Percentiles rank a stretch among this genome's conserved stretches.
Conservation (phyloP, 2,888 invertebrate species). For the Nemapogon koenigi region DNA sequence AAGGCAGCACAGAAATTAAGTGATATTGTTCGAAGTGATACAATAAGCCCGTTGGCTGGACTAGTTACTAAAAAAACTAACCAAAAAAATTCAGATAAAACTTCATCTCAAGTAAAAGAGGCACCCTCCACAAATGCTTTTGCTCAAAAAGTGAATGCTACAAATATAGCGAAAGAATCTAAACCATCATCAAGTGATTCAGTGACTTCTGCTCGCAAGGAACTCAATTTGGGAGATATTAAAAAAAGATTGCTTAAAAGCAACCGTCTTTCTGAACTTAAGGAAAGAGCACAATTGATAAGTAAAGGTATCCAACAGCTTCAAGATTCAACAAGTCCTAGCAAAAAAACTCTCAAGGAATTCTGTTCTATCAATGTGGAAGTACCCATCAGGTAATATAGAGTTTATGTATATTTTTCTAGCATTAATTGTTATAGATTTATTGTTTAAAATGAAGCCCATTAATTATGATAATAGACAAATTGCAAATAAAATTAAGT, state of each 20-base stretch:
- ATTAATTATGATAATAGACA: too few species aligned
- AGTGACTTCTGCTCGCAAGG: slow-evolving; percentile 52
- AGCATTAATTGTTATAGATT: too few species aligned
- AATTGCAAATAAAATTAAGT: too few species aligned
- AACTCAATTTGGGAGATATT: slow-evolving; percentile 73
- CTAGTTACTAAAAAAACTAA: slow-evolving; percentile 23
- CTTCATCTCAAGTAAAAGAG: not conserved
- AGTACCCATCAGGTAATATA: slow-evolving; percentile 75
- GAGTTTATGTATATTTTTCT: too few species aligned
- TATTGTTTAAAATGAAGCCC: too few species aligned
- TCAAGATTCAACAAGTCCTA: slow-evolving; percentile 44
- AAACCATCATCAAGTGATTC: slow-evolving; percentile 34
- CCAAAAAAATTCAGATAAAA: slow-evolving; percentile 9
- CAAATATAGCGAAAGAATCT: slow-evolving; percentile 27
- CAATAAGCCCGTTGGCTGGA: too few species aligned
- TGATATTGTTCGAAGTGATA: too few species aligned
- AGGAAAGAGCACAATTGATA: slow-evolving; percentile 70
- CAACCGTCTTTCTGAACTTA: slow-evolving; percentile 72
- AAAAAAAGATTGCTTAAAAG: slow-evolving; percentile 72
- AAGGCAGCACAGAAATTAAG: too few species aligned
- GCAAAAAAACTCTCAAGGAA: slow-evolving; percentile 65
- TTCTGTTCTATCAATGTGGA: slow-evolving; percentile 80
- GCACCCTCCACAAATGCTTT: slow-evolving; percentile 24
- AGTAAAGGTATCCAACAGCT: slow-evolving; percentile 70
- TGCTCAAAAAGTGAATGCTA: slow-evolving; percentile 35